Evolutionary conservation across 2,113 vertebrate species (phyloP), one percentile per base, ranked within the genome.

Genomic region (Azemiops feae): DNA sequence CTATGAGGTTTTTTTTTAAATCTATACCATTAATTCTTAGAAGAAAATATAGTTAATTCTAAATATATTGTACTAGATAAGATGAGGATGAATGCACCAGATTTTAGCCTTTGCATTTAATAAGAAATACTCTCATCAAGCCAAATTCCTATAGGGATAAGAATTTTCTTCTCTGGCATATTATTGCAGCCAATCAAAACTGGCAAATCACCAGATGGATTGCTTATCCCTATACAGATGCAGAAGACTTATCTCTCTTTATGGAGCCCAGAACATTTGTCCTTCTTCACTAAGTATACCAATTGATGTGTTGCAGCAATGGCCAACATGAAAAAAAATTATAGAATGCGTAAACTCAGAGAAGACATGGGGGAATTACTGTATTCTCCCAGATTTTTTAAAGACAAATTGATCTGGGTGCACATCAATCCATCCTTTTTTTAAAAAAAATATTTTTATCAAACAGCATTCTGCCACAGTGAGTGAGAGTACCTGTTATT

Each of bases 61-160:
- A 94, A 90, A 96, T 96, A 95, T 97, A 96, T 95, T 90, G 91
- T 89, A 85, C 50, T 1, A 0, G 23, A 50, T 94, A 85, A 64
- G 87, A 69, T 94, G 92, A 96, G 93, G 94, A 92, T 93, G 95
- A 93, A 90, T 89, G 69, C 55, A 91, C 93, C 39, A 89, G 94
- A 85, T 58, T 88, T 95, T 96, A 95, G 85, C 95, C 57, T 94
- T 96, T 96, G 94, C 95, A 96, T 96, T 96, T 96, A 22, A 92
- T 96, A 94, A 94, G 93, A 94, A 95, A 94, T 92, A 94, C 93
- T 94, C 95, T 89, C 16, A 39, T 39, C n/a, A 74, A 34, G 14
- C 16, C 69, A 74, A 74, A 74, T n/a, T 74, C n/a, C n/a, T 74
- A 94, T 95, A 93, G 90, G 89, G 94, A 39, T 74, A 92, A 53